Base-by-base conservation (phyloP, 2,888 invertebrate genomes). In the Drosophila nigritarsus region DNA sequence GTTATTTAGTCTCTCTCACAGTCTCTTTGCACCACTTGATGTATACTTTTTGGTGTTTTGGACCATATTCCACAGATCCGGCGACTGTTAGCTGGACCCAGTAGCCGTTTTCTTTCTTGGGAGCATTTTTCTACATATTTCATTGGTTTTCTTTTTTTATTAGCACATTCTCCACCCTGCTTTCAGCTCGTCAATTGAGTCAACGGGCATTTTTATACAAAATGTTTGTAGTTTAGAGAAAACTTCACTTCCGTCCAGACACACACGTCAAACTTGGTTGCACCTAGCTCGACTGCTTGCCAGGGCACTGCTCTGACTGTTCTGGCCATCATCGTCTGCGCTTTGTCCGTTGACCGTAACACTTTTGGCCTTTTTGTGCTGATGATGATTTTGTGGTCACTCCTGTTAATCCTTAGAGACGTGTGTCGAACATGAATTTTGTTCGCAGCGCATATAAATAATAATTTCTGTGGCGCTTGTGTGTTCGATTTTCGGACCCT, bases 371-470 rank as follows among this genome's bases (percentile, higher is more conserved):
- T 81, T 78, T 78, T 79, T 79, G 79, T 87, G 85, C 79, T 80
- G 91, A 88, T 90, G 91, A 88, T 90, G 91, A 91, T 90, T 91
- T 91, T 92, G 91, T 88, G 91, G 92, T 91, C 92, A 90, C 86
- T 90, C 86, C 87, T 90, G 90, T 90, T 92, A 91, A 91, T 92
- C 92, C 91, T 90, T 87, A 71, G 92, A 91, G 91, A 92, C 91
- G 91, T 91, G 91, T 92, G 91, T 91, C 92, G 91, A 91, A 92
- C 91, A 92, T 90, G 91, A 91, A 92, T 80, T 91, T 88, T 80
- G 82, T 89, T 90, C 82, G 85, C 91, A 85, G 82, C 80, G 82
- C 88, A 91, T 88, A 91, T 91, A 91, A 91, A 91, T 91, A 91
- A 91, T 91, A 91, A 91, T 90, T 91, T 87, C 80, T 85, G 24